Base-by-base conservation (phyloP, 2,113 vertebrate genomes). In the Grus americana region DNA sequence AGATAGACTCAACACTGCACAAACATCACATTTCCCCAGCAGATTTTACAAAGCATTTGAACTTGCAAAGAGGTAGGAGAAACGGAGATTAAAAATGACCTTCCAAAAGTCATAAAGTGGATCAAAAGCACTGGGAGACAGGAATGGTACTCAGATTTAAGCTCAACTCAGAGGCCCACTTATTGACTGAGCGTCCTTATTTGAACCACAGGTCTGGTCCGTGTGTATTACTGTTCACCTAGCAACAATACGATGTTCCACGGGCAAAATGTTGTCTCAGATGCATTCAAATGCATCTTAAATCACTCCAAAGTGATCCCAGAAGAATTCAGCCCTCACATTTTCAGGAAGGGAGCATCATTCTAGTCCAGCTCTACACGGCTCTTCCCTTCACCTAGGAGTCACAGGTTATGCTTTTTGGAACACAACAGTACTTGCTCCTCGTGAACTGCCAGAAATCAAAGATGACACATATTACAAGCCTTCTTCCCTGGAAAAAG, bases 21-120 rank as follows among this genome's bases (percentile, higher is more conserved):
- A 88, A 79, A 78, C 81, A 92, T 36, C 58, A 12, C 81, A 86
- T 88, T 93, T 85, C 54, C 95, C 58, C 90, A 78, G 74, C 40
- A 94, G 91, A 88, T 61, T 73, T 92, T 74, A 76, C 58, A 23
- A 85, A 79, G 22, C 49, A 27, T 82, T 87, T 85, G 40, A 89
- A 79, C 36, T 85, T 65, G n/a, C 52, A 87, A 32, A 27, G 65
- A 75, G 40, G 15, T 34, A 79, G 49, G 78, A 67, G 68, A 84
- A 75, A 79, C 0, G 0, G 70, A 79, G 32, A 76, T 68, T 75
- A 50, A 65, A 82, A 93, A 62, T 0, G 0, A 65, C 58, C 85
- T 90, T 95, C 72, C 40, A 55, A 36, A 83, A 91, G 19, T 44
- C 61, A 71, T 3, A 18, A 32, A 50, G 46, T 46, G 78, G 38